These are phyloP conservation scores for Trisateles emortualis DNA, from an alignment of 2,888 invertebrate genomes.

Conservation along the genomic window DNA sequence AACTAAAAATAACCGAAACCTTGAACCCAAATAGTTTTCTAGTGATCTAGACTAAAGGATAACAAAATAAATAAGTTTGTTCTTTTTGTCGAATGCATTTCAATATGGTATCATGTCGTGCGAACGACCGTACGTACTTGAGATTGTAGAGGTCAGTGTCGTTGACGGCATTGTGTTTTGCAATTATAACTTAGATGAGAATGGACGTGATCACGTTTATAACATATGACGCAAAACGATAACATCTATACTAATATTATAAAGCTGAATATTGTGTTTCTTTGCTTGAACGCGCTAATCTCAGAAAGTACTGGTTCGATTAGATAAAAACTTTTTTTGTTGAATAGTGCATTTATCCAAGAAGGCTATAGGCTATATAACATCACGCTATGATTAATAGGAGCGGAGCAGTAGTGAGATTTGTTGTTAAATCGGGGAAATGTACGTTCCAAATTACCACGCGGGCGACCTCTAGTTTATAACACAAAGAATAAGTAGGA, in stretches of 20 bases:
- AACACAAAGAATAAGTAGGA: too few species aligned
- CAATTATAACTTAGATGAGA: slow-evolving; percentile 72
- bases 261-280: not conserved
- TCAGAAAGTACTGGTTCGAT: too few species aligned
- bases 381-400: too few species aligned
- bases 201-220: slow-evolving; percentile 28
- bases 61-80: slow-evolving; percentile 23
- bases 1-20: slow-evolving; percentile 12
- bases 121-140: slow-evolving; percentile 79
- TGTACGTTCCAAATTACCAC: too few species aligned
- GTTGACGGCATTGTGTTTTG: slow-evolving; percentile 71
- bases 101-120: slow-evolving; percentile 51
- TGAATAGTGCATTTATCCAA: too few species aligned
- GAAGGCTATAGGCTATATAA: too few species aligned
- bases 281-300: too few species aligned
- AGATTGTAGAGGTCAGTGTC: slow-evolving; percentile 75
- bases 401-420: too few species aligned
- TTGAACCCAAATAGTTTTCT: slow-evolving; percentile 32
- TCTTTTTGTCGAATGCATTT: slow-evolving; percentile 38
- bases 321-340: too few species aligned
- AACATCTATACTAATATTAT: not conserved
- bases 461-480: too few species aligned
- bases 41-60: slow-evolving; percentile 11
- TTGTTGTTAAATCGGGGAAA: too few species aligned
- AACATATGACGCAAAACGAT: slow-evolving; percentile 7